Evolutionary conservation across 2,797 vertebrate genomes (phyloP).

Genomic region (Myotis myotis): DNA sequence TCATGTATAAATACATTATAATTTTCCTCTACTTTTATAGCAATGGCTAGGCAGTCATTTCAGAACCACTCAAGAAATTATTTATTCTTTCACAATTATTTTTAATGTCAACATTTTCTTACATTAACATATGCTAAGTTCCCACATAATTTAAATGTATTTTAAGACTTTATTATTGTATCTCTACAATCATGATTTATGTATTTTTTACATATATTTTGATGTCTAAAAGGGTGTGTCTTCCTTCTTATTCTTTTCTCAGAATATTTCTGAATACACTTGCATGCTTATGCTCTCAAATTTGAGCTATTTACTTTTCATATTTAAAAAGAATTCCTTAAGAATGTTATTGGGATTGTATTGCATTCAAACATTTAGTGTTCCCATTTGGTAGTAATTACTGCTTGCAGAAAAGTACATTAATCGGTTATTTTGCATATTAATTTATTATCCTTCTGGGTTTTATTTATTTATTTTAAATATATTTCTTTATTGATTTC

Average conservation of each 20-base stretch:
- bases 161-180: not conserved
- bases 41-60: not conserved
- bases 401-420: not conserved
- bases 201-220: not conserved
- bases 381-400: not conserved
- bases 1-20: not conserved
- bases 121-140: not conserved
- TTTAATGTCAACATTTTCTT: not conserved
- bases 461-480: not conserved
- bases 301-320: not conserved
- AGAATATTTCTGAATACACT: not conserved
- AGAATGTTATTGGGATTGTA: not conserved
- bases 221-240: not conserved
- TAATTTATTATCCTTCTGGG: not conserved
- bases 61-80: not conserved
- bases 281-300: not conserved
- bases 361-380: not conserved
- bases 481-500: no score
- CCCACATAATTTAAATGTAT: not conserved
- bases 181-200: not conserved
- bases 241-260: not conserved
- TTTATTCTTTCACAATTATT: not conserved
- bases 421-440: not conserved
- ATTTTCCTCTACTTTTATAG: not conserved
- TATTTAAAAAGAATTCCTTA: not conserved